These are phyloP conservation scores for Chelonia mydas DNA, from an alignment of 2,797 vertebrate species.

Conservation along the genomic window DNA sequence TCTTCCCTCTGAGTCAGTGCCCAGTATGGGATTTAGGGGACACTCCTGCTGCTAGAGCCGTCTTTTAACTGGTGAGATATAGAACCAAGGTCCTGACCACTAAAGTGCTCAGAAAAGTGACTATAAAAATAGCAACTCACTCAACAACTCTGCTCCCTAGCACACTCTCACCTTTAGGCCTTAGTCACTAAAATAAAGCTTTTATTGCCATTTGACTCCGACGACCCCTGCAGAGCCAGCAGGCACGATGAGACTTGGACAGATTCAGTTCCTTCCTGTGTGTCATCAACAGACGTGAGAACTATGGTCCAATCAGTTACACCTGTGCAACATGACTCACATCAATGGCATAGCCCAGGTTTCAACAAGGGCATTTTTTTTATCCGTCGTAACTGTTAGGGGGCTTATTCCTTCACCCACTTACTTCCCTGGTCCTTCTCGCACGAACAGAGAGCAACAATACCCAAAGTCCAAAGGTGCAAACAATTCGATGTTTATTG, in stretches of 20 bases:
- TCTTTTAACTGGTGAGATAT: background rate
- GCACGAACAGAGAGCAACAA: too few species aligned
- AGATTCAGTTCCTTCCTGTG: background rate
- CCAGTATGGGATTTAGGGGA: background rate
- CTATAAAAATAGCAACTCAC: background rate
- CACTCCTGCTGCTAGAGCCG: fast-evolving
- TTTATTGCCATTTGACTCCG: background rate
- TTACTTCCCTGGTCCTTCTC: too few species aligned
- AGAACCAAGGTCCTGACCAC: background rate
- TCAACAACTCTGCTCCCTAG: background rate
- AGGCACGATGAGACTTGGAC: background rate
- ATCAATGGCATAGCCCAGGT: background rate
- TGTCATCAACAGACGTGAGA: background rate
- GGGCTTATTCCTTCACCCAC: too few species aligned
- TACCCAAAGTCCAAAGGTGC: too few species aligned
- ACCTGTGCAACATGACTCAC: background rate
- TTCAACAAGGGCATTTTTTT: background rate
- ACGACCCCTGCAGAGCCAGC: background rate
- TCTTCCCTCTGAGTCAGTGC: slow-evolving; percentile 4
- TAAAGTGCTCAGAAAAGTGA: background rate
- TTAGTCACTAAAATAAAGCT: background rate
- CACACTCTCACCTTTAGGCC: fast-evolving
- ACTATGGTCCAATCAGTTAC: fast-evolving
- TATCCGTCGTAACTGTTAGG: background rate
- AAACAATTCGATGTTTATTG: too few species aligned